Evolutionary conservation across 2,888 invertebrate genomes (phyloP).

Genomic region (Drosophila testacea): DNA sequence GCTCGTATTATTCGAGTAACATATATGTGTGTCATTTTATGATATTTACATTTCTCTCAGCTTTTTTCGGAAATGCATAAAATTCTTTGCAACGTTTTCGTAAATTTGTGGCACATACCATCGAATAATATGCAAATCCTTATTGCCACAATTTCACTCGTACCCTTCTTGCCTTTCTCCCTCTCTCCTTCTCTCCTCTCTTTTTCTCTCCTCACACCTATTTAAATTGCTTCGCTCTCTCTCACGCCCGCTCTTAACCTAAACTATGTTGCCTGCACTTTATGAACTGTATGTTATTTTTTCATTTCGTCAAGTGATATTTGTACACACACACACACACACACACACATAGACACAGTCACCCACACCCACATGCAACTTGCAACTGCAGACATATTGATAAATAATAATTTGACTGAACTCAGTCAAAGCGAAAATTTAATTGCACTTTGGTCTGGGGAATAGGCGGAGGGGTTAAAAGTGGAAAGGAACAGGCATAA

Average conservation of each 20-base stretch:
- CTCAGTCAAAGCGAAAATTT: conserved; percentile 53
- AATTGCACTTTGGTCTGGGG: conserved; percentile 49
- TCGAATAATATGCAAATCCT: conserved; percentile 52
- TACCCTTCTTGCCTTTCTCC: not conserved
- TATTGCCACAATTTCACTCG: conserved; percentile 9
- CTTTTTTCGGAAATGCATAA: conserved; percentile 8
- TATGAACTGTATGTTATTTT: conserved; percentile 56
- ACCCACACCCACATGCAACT: not conserved
- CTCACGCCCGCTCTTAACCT: not conserved
- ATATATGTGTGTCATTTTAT: not conserved
- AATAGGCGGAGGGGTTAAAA: not conserved
- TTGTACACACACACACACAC: conserved; percentile 7
- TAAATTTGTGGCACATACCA: conserved; percentile 18
- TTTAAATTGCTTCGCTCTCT: not conserved
- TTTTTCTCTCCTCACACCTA: too few relatives aligned
- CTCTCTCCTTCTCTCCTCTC: not conserved
- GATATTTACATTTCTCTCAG: not conserved
- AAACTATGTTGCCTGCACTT: conserved; percentile 17
- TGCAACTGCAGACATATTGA: conserved; percentile 50
- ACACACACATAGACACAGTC: conserved; percentile 1
- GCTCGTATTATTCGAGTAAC: too few relatives aligned
- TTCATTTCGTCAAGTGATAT: conserved; percentile 61
- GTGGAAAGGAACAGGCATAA: not conserved
- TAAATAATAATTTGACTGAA: conserved; percentile 60
- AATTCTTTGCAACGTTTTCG: conserved; percentile 9